Conservation (phyloP, 2,888 invertebrate genomes). For the Cyrtodaria siliqua region DNA sequence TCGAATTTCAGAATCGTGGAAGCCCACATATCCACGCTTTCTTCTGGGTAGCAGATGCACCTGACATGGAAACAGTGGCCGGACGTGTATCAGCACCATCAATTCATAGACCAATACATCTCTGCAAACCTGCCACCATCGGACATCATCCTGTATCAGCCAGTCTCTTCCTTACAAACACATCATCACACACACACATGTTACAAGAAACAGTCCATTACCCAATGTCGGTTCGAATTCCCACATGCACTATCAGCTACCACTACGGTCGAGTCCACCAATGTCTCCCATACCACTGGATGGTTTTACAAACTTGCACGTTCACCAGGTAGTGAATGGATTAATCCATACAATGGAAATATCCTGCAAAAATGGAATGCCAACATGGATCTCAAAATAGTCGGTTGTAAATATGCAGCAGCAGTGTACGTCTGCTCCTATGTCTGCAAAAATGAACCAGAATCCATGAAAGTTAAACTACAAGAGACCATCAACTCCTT, state of each 20-base stretch:
- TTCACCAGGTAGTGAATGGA: neutral
- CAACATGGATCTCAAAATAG: conserved; percentile 17
- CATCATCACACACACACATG: conserved; percentile 15
- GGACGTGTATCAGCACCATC: neutral
- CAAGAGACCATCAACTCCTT: neutral
- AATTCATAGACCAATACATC: conserved; percentile 35
- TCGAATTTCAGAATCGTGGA: conserved; percentile 24
- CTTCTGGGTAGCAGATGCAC: conserved; percentile 16
- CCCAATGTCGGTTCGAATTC: conserved; percentile 14
- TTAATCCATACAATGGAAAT: conserved; percentile 6
- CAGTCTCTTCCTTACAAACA: conserved; percentile 1
- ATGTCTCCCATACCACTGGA: neutral
- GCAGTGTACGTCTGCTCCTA: conserved; percentile 16
- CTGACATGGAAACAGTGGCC: conserved; percentile 18
- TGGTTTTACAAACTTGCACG: conserved; percentile 13
- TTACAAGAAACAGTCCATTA: neutral
- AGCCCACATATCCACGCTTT: conserved; percentile 29
- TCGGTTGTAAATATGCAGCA: conserved; percentile 22
- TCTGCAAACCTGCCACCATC: neutral
- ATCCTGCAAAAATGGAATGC: conserved; percentile 12
- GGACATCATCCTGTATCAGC: too few species aligned
- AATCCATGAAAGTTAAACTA: neutral
- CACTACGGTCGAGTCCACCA: neutral
- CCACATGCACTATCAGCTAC: neutral
- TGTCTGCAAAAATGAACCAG: conserved; percentile 9